A percentile compares a stretch with the other conserved stretches of the same genome.
Evolutionary conservation across 2,888 invertebrate genomes (phyloP).

Genomic region (Prosapia bicincta): DNA sequence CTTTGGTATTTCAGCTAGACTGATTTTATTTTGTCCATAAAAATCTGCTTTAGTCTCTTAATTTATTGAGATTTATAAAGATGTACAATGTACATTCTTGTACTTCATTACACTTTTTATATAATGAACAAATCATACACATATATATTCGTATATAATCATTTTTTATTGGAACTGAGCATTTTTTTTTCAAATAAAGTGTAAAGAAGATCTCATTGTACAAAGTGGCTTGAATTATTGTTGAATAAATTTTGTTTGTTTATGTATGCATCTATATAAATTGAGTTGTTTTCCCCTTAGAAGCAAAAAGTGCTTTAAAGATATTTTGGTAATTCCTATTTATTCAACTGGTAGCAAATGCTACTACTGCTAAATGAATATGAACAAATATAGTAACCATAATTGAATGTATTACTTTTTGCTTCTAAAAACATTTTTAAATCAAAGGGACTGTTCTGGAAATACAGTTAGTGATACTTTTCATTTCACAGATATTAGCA

Average conservation of each 20-base stretch:
- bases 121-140: background rate
- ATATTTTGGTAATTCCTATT: too few species aligned
- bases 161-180: background rate
- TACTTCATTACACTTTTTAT: background rate
- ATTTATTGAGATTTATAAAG: background rate
- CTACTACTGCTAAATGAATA: too few species aligned
- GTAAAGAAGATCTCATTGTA: background rate
- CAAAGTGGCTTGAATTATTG: background rate
- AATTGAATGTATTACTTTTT: too few species aligned
- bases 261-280: background rate
- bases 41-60: background rate
- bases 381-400: too few species aligned
- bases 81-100: background rate
- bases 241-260: background rate
- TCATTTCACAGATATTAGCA: too few species aligned
- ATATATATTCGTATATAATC: background rate
- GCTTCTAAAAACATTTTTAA: too few species aligned
- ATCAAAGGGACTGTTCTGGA: too few species aligned
- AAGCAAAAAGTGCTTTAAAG: too few species aligned
- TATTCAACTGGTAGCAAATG: too few species aligned
- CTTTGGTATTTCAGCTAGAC: background rate
- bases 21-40: background rate
- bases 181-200: constrained; percentile 2
- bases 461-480: too few species aligned
- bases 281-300: too few species aligned